Evolutionary conservation across 1,140 invertebrate species (phyloP).

Genomic region (Papilio xuthus): DNA sequence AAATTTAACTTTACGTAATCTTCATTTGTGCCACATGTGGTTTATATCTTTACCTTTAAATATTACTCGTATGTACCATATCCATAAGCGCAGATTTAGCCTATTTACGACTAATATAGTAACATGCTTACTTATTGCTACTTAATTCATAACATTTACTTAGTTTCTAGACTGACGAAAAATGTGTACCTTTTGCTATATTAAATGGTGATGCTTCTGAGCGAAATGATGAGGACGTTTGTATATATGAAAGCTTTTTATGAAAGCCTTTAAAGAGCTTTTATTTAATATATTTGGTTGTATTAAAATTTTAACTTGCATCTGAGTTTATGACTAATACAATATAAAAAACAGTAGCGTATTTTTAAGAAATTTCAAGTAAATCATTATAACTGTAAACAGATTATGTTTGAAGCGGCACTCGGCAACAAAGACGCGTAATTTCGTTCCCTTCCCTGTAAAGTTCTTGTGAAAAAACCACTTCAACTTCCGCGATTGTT

Average conservation of each 20-base stretch:
- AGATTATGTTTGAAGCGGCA: constrained; percentile 22
- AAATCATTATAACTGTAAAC: constrained; percentile 28
- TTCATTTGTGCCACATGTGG: constrained; percentile 23
- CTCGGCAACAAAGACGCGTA: constrained; percentile 21
- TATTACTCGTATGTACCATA: not conserved
- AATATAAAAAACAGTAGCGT: not conserved
- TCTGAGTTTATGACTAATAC: not conserved
- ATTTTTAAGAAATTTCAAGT: not conserved
- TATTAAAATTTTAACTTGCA: not conserved
- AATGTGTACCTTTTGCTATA: not conserved
- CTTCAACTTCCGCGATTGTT: constrained; percentile 28
- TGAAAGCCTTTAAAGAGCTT: too few species aligned
- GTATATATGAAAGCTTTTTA: too few species aligned
- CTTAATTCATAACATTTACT: not conserved
- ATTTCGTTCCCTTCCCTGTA: constrained; percentile 11
- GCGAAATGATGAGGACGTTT: too few species aligned
- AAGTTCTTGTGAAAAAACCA: constrained; percentile 33
- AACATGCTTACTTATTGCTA: too few species aligned
- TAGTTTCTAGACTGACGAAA: not conserved
- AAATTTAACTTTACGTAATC: constrained; percentile 29
- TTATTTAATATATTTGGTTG: too few species aligned
- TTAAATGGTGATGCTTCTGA: too few species aligned
- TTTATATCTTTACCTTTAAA: not conserved
- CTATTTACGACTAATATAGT: too few species aligned
- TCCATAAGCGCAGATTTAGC: not conserved